Evolutionary conservation across 2,113 vertebrate genomes (phyloP).

Genomic region (Callaeas wilsoni): DNA sequence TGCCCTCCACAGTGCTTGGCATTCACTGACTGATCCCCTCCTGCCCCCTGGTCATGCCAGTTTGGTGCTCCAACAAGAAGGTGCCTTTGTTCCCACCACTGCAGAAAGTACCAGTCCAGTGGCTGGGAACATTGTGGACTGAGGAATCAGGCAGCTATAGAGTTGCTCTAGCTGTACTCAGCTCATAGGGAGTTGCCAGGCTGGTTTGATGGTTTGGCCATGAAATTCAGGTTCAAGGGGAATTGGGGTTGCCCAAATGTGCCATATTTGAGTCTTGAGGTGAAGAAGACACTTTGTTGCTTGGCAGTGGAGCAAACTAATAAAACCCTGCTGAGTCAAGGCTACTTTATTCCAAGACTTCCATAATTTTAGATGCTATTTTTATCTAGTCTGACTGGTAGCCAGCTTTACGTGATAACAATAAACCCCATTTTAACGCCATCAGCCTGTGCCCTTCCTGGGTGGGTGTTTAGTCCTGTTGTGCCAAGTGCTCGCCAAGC

Average conservation of each 20-base stretch:
- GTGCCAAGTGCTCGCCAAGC: neutral
- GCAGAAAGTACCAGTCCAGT: neutral
- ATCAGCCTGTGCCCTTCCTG: neutral
- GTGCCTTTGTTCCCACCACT: neutral
- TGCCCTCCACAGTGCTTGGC: neutral
- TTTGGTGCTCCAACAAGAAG: neutral
- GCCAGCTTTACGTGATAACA: neutral
- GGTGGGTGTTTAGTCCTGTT: neutral
- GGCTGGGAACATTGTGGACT: neutral
- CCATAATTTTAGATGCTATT: neutral
- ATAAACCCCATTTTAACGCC: neutral
- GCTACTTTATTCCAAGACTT: neutral
- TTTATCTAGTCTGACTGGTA: neutral
- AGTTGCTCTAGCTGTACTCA: neutral
- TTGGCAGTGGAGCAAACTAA: neutral
- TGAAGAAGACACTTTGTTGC: neutral
- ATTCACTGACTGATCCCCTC: neutral
- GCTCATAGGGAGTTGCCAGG: neutral
- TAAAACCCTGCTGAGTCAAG: neutral
- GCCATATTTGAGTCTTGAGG: neutral
- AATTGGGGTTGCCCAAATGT: neutral
- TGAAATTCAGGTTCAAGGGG: neutral
- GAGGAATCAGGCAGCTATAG: neutral
- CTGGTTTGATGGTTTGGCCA: neutral
- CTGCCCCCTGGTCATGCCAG: neutral